A percentile compares a stretch with the other conserved stretches of the same genome.
These are phyloP conservation scores for Arion vulgaris DNA, from an alignment of 1,140 invertebrate species.

Conservation along the genomic window DNA sequence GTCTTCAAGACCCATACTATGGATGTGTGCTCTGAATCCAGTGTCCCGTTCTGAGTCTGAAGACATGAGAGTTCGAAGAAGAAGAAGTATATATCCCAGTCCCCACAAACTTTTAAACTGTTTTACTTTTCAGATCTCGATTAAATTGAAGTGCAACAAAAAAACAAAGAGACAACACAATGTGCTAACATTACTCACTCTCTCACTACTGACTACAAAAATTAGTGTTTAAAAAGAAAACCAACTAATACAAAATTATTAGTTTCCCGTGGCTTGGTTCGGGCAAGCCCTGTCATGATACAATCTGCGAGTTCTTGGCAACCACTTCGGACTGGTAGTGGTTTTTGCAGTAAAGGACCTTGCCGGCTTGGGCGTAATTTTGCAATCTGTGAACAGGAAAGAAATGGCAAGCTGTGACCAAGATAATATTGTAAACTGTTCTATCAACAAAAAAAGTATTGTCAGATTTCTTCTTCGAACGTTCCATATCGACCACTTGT, in stretches of 20 bases:
- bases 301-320: constrained; percentile 54
- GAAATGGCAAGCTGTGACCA: neutral
- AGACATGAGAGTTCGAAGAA: no score
- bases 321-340: constrained; percentile 52
- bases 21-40: no score
- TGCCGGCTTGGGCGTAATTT: constrained; percentile 55
- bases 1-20: no score
- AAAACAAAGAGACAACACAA: neutral
- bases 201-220: neutral
- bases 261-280: neutral
- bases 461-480: no score
- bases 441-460: neutral
- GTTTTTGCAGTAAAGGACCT: constrained; percentile 59
- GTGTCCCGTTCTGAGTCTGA: no score
- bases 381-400: constrained; percentile 49
- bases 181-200: neutral
- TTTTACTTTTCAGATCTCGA: neutral
- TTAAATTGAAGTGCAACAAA: neutral
- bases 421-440: neutral
- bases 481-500: no score
- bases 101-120: no score
- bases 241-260: neutral
- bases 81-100: no score
- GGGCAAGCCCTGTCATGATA: constrained; percentile 10
- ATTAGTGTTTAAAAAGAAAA: neutral